These are phyloP conservation scores for Orthochromis indermauri DNA, from an alignment of 2,113 vertebrate genomes.

Conservation along the genomic window DNA sequence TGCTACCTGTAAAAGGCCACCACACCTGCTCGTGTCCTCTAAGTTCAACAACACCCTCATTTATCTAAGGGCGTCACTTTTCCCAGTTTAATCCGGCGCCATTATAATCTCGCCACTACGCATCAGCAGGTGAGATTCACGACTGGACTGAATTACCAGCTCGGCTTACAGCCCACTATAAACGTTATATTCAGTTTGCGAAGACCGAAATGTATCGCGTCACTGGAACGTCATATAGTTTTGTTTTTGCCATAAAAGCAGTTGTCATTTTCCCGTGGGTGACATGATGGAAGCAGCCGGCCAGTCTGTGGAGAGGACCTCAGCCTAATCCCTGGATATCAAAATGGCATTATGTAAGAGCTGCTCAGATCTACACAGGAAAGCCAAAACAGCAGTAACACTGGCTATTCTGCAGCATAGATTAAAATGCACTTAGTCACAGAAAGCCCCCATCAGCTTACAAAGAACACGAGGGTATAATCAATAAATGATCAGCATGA, in stretches of 20 bases:
- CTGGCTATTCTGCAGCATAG: conserved; percentile 13
- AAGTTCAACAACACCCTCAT: conserved; percentile 25
- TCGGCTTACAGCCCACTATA: background rate
- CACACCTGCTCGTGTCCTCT: conserved; percentile 24
- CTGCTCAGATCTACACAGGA: conserved; percentile 23
- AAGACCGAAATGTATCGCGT: background rate
- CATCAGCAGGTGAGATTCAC: background rate
- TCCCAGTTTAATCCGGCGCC: background rate
- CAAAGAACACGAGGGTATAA: background rate
- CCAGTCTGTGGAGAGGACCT: conserved; percentile 32
- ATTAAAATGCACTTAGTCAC: conserved; percentile 40
- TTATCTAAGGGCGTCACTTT: background rate
- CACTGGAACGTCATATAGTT: background rate
- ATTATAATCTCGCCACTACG: background rate
- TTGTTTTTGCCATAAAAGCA: conserved; percentile 10
- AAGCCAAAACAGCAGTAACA: conserved; percentile 19
- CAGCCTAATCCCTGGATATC: conserved; percentile 60
- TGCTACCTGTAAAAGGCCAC: conserved; percentile 29
- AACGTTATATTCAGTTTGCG: background rate
- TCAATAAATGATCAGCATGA: conserved; percentile 35
- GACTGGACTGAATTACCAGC: background rate
- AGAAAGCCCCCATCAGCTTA: conserved; percentile 12
- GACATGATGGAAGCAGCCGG: conserved; percentile 4
- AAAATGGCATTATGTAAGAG: conserved; percentile 64
- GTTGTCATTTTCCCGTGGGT: background rate